Evolutionary conservation across 2,113 vertebrate genomes (phyloP).

Genomic region (Chrysochloris asiatica): DNA sequence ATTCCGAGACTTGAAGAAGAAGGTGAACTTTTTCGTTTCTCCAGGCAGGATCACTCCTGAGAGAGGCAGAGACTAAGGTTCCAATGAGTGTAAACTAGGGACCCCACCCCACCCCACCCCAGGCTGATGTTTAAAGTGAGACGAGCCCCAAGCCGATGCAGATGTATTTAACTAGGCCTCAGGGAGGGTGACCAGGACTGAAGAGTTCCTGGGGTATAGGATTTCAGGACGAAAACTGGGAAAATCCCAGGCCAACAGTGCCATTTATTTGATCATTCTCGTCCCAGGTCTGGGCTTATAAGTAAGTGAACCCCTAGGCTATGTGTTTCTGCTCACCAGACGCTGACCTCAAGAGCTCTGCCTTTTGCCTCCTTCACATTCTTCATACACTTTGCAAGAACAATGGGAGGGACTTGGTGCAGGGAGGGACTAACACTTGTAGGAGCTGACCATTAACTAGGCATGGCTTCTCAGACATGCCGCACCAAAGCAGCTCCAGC

Average conservation of each 20-base stretch:
- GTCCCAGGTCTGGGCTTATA: background rate
- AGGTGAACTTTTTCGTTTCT: slow-evolving; percentile 83
- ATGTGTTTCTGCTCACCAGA: background rate
- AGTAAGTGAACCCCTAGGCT: background rate
- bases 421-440: accelerated
- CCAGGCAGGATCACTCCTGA: slow-evolving; percentile 92
- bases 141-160: background rate
- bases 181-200: background rate
- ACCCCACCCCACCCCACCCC: background rate
- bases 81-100: background rate
- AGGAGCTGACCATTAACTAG: background rate
- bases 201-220: background rate
- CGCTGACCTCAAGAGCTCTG: background rate
- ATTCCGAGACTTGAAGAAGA: slow-evolving; percentile 90
- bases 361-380: background rate
- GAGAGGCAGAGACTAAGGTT: slow-evolving; percentile 35
- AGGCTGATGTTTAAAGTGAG: background rate
- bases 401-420: background rate
- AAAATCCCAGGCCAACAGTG: background rate
- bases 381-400: background rate
- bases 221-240: background rate
- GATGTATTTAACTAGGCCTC: background rate
- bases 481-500: background rate
- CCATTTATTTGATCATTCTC: background rate
- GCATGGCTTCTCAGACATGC: background rate